phyloP scores from a whole-genome alignment of 2,113 vertebrate genomes.

The Aphyosemion australe region DNA sequence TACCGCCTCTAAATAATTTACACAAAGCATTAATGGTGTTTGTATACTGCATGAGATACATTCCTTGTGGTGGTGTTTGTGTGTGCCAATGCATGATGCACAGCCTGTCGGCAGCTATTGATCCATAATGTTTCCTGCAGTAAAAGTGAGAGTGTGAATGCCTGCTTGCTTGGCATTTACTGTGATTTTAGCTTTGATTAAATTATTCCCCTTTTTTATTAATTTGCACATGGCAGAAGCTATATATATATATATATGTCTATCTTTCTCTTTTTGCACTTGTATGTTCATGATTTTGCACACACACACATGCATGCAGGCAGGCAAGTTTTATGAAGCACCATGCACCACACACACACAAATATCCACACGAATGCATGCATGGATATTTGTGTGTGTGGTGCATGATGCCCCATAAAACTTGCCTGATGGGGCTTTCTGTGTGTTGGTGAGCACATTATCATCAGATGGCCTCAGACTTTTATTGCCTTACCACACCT shows the following conservation, averaged over 20 bases:
- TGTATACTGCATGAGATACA: constrained; percentile 12
- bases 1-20: constrained; percentile 47
- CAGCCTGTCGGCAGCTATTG: constrained; percentile 34
- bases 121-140: constrained; percentile 33
- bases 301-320: neutral
- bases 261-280: neutral
- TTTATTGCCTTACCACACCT: constrained; percentile 66
- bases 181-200: constrained; percentile 1
- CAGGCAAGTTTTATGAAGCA: no score
- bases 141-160: neutral
- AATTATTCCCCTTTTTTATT: constrained; percentile 20
- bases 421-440: constrained; percentile 30
- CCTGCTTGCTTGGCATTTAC: constrained; percentile 10
- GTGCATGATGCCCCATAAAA: constrained; percentile 54
- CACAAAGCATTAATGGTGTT: constrained; percentile 34
- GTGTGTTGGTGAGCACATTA: constrained; percentile 62
- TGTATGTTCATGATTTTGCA: neutral
- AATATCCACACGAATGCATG: no score
- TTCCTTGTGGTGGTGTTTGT: constrained; percentile 15
- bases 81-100: constrained; percentile 35
- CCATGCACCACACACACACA: no score
- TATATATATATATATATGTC: constrained; percentile 10
- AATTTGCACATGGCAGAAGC: neutral
- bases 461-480: constrained; percentile 64
- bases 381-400: constrained; percentile 7